phyloP scores from a whole-genome alignment of 2,797 vertebrate genomes.

The Aulostomus chinensis region DNA sequence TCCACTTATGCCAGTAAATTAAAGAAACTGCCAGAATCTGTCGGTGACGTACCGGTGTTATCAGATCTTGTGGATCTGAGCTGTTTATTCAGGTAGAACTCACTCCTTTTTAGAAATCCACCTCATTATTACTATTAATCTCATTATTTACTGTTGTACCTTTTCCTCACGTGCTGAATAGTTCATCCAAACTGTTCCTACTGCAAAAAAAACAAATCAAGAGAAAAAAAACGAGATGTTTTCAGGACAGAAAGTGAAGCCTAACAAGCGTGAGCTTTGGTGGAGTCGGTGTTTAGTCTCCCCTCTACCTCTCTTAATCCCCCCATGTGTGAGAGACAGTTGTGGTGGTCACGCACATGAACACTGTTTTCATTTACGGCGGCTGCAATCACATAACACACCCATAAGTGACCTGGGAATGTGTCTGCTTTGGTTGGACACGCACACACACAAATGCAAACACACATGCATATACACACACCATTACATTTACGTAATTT shows the following conservation, averaged over 20 bases:
- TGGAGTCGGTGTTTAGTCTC: conserved; percentile 49
- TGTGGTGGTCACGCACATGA: conserved; percentile 56
- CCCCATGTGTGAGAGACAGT: conserved; percentile 38
- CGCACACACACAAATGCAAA: conserved; percentile 4
- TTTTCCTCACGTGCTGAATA: conserved; percentile 21
- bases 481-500: too few species aligned
- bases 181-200: conserved; percentile 1
- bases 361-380: conserved; percentile 61
- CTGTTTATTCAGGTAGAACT: conserved; percentile 1
- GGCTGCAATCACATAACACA: conserved; percentile 44
- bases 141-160: conserved; percentile 12
- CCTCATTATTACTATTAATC: too few species aligned
- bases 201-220: conserved; percentile 2
- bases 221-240: conserved; percentile 17
- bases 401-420: conserved; percentile 55
- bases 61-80: too few species aligned
- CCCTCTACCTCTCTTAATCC: conserved; percentile 49
- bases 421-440: conserved; percentile 41
- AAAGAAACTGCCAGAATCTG: too few species aligned
- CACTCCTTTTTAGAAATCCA: neutral
- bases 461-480: conserved; percentile 1
- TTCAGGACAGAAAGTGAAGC: conserved; percentile 17
- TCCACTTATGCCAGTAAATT: too few species aligned
- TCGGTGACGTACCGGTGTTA: too few species aligned
- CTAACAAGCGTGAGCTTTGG: conserved; percentile 52